Evolutionary conservation across 1,140 invertebrate species (phyloP).

Genomic region (Drosophila micromelanica): DNA sequence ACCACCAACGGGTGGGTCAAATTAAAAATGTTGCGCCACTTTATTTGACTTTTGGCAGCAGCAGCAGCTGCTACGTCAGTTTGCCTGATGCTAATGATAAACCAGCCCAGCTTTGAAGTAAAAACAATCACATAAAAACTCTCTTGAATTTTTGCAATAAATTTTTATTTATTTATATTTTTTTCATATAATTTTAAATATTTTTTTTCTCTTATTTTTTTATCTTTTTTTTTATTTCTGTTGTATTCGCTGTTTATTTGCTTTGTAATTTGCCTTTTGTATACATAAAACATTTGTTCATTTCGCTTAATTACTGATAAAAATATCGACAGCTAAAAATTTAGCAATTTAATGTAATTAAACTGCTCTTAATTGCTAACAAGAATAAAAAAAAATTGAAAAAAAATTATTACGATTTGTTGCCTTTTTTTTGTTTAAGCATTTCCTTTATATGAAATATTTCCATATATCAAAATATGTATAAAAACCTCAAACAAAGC

Average conservation of each 20-base stretch:
- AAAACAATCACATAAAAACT: background rate
- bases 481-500: conserved; percentile 20
- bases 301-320: conserved; percentile 69
- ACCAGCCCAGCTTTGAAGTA: conserved; percentile 53
- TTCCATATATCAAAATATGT: conserved; percentile 60
- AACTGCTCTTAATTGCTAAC: conserved; percentile 56
- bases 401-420: background rate
- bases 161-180: conserved; percentile 19
- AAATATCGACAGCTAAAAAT: conserved; percentile 67
- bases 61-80: conserved; percentile 4
- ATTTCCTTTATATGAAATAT: conserved; percentile 32
- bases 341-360: conserved; percentile 46
- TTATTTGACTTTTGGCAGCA: conserved; percentile 54
- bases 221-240: conserved; percentile 46
- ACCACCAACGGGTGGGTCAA: conserved; percentile 18
- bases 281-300: conserved; percentile 66
- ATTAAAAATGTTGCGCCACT: conserved; percentile 63
- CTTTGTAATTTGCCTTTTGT: conserved; percentile 52
- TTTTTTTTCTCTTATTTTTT: conserved; percentile 15
- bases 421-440: background rate
- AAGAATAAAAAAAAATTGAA: conserved; percentile 17
- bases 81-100: conserved; percentile 15
- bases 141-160: conserved; percentile 54
- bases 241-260: conserved; percentile 30
- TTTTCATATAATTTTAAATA: conserved; percentile 24